Conservation (phyloP, 2,113 vertebrate species). For the Phaethornis superciliosus region DNA sequence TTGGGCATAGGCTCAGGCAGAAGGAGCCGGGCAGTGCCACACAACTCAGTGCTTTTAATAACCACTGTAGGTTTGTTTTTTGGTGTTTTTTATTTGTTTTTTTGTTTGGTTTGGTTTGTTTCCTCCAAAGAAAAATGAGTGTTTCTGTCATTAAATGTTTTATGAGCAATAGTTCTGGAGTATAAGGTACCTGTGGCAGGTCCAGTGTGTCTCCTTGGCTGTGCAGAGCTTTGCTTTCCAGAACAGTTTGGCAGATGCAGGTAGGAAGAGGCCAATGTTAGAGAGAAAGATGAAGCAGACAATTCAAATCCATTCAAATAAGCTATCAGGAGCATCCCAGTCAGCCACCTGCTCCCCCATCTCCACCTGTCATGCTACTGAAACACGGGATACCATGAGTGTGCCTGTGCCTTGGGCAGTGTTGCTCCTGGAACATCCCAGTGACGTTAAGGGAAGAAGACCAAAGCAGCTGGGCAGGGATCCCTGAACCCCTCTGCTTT, state of each 20-base stretch:
- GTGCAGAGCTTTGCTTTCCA: not conserved
- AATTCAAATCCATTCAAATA: not conserved
- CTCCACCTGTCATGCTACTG: not conserved
- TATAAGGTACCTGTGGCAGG: not conserved
- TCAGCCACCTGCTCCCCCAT: not conserved
- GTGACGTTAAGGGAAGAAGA: not conserved
- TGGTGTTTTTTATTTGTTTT: no score
- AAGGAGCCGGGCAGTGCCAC: not conserved
- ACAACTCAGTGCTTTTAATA: accelerated
- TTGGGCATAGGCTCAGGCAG: not conserved
- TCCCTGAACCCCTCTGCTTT: not conserved
- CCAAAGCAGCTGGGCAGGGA: not conserved
- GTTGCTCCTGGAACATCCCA: not conserved
- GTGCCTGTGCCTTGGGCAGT: not conserved
- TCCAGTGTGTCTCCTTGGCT: not conserved
- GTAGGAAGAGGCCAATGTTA: not conserved
- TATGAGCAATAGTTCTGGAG: not conserved
- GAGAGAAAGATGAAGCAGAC: not conserved
- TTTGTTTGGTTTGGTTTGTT: not conserved
- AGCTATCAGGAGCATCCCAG: not conserved
- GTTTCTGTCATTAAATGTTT: not conserved
- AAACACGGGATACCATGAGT: not conserved
- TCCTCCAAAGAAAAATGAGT: not conserved
- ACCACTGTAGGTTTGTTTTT: not conserved
- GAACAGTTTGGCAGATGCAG: not conserved